These are phyloP conservation scores for Eurytemora carolleeae DNA, from an alignment of 1,140 invertebrate genomes.

Conservation along the genomic window DNA sequence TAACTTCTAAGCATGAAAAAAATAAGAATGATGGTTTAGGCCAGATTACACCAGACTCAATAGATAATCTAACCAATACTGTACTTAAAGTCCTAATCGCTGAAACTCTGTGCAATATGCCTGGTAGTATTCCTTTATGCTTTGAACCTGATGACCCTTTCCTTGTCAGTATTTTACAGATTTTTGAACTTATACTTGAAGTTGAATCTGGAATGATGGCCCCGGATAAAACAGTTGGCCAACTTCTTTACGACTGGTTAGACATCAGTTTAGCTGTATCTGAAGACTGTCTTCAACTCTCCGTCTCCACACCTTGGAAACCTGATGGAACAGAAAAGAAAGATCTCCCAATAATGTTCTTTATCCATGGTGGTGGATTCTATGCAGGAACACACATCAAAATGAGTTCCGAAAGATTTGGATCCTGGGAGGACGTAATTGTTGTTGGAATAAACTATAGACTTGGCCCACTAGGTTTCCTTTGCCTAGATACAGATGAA, in stretches of 20 bases:
- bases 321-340: background rate
- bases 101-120: background rate
- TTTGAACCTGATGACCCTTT: background rate
- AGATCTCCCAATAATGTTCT: conserved; percentile 27
- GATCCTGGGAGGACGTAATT: conserved; percentile 28
- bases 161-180: no score
- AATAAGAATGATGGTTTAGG: no score
- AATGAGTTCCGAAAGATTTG: conserved; percentile 22
- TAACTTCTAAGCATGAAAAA: no score
- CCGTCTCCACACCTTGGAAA: conserved; percentile 28
- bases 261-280: background rate
- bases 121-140: background rate
- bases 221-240: background rate
- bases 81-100: background rate
- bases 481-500: conserved; percentile 21
- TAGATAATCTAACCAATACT: background rate
- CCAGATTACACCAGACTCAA: no score
- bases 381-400: conserved; percentile 23
- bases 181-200: no score
- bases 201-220: no score
- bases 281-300: conserved; percentile 33
- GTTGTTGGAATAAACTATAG: conserved; percentile 40
- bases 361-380: conserved; percentile 30
- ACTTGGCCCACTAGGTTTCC: conserved; percentile 26
- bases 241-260: background rate